Base-by-base conservation (phyloP, 2,888 invertebrate species). In the Corythucha ciliata region DNA sequence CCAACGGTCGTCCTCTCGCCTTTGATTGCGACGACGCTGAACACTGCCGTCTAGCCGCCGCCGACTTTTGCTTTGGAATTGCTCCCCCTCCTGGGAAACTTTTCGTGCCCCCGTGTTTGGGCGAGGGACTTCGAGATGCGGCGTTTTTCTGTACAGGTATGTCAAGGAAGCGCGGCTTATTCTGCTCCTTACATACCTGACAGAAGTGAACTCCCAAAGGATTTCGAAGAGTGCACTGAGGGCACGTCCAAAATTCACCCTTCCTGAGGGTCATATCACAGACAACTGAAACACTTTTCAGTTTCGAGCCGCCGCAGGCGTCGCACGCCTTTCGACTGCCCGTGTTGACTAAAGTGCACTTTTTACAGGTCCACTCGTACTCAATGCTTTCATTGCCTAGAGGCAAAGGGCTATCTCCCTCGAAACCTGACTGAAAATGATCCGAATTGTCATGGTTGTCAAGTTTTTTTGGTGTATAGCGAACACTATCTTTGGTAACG, bases 271-370 rank as follows among this genome's bases (percentile, higher is more conserved):
- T 83, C 70, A 78, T 76, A 60, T 82, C 82, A 59, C 78, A 76
- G 24, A 74, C 71, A 48, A 74, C 69, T 2, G 76, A 73, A 44
- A 81, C 73, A 58, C 82, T 81, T 57, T 79, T 78, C 6, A 87
- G 72, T 61, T 83, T 81, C 0, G 86, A 83, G n/a, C 86, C 86
- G 33, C 86, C 86, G 67, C 93, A 93, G 0, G 87, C 89, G 10
- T 83, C 82, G 67, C 93, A 93, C 0, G 81, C 80, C 54, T 77
- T 73, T 0, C 80, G 77, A 20, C 75, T 70, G 0, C 75, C 72
- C 16, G 81, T 78, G 69, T 93, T 93, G 21, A 88, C 76, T 52
- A 91, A 72, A 2, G 92, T 92, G 66, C 93, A 93, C 61, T 88
- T 85, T 57, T 78, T 77, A 67, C 92, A 93, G 12, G 85, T 78